Evolutionary conservation across 2,888 invertebrate genomes (phyloP).

Genomic region (Gari tellinella): DNA sequence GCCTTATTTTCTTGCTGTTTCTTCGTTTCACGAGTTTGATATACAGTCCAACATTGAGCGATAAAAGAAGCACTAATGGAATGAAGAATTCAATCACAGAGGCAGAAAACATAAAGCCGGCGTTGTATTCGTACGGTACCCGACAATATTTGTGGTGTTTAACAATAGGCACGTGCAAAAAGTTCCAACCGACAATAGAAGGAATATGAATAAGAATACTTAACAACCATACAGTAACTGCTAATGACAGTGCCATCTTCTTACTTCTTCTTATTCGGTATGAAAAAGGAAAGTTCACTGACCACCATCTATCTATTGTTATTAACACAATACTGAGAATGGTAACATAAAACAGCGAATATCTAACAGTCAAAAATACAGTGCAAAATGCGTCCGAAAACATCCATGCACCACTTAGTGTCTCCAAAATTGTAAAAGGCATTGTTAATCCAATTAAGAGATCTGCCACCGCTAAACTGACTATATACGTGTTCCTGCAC

Average conservation of each 20-base stretch:
- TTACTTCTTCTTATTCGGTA: slow-evolving; percentile 73
- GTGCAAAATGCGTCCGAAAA: slow-evolving; percentile 56
- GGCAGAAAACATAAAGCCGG: slow-evolving; percentile 60
- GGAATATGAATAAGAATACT: slow-evolving; percentile 71
- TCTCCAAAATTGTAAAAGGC: slow-evolving; percentile 70
- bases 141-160: slow-evolving; percentile 40
- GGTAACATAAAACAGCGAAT: slow-evolving; percentile 72
- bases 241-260: slow-evolving; percentile 63
- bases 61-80: slow-evolving; percentile 68
- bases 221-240: slow-evolving; percentile 66
- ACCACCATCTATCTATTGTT: slow-evolving; percentile 78
- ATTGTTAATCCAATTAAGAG: slow-evolving; percentile 74
- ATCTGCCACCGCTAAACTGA: slow-evolving; percentile 75
- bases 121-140: slow-evolving; percentile 64
- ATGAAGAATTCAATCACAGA: slow-evolving; percentile 69
- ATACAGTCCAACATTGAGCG: slow-evolving; percentile 74
- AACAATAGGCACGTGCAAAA: slow-evolving; percentile 32
- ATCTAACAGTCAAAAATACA: slow-evolving; percentile 64
- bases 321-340: slow-evolving; percentile 77
- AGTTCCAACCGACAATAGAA: slow-evolving; percentile 68
- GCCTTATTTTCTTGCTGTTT: slow-evolving; percentile 75
- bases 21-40: slow-evolving; percentile 71
- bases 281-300: slow-evolving; percentile 77
- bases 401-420: slow-evolving; percentile 63
- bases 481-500: slow-evolving; percentile 77